A percentile compares a stretch with the other conserved stretches of the same genome.
Conservation (phyloP, 2,888 invertebrate genomes). For the Phasia obesa region DNA sequence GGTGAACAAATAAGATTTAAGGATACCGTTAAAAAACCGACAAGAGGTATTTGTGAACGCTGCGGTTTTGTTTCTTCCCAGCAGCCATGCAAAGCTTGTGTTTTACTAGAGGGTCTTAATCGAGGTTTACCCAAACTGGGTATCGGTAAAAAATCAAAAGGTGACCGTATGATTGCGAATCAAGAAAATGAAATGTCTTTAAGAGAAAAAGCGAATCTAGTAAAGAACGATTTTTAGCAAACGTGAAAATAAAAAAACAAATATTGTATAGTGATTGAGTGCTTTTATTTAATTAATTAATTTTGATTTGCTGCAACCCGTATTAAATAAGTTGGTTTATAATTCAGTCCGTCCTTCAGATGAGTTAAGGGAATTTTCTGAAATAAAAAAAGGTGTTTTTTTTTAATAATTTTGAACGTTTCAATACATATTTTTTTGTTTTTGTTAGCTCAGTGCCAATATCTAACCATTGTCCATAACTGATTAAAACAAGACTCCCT, state of each 20-base stretch:
- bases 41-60: conserved; percentile 89
- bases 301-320: background rate
- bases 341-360: too few species aligned
- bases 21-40: conserved; percentile 91
- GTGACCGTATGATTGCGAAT: conserved; percentile 86
- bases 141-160: conserved; percentile 94
- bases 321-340: background rate
- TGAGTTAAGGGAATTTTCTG: too few species aligned
- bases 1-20: conserved; percentile 93
- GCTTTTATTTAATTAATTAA: conserved; percentile 1
- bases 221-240: conserved; percentile 82
- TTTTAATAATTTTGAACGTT: too few species aligned
- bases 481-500: conserved; percentile 75
- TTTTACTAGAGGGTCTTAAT: conserved; percentile 96
- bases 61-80: conserved; percentile 97
- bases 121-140: conserved; percentile 94
- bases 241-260: conserved; percentile 3
- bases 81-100: conserved; percentile 97
- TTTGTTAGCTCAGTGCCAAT: conserved; percentile 79
- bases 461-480: conserved; percentile 79
- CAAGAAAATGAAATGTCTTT: conserved; percentile 81
- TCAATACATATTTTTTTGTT: too few species aligned
- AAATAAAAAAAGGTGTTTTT: too few species aligned
- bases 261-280: background rate
- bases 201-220: conserved; percentile 80